Evolutionary conservation across 2,113 vertebrate genomes (phyloP), one percentile per base, ranked within the genome.

Genomic region (Gavialis gangeticus): DNA sequence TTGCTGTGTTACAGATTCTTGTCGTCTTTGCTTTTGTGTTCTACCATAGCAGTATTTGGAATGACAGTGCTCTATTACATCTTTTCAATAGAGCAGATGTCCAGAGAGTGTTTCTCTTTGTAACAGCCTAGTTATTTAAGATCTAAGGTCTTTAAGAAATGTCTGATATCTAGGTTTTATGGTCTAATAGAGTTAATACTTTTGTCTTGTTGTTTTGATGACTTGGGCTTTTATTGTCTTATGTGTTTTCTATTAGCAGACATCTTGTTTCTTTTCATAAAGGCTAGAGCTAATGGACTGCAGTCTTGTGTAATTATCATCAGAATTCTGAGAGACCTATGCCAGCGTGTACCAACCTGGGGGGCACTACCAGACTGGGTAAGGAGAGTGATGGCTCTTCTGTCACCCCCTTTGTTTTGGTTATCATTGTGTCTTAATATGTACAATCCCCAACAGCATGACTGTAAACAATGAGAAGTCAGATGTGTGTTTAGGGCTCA

Each of bases 261-360:
- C 25, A 1, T 13, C 6, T 10, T 64, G 22, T 69, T 60, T 84
- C 13, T 22, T 75, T 30, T 54, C 16, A 10, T 58, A 4, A 91
- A 99, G 98, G 98, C 98, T 37, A 98, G 98, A 22, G 98, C 98
- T 64, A 99, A 98, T 1, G 97, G 98, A 79, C 97, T 99, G 55
- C 98, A 99, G 96, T 98, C 98, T 6, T 99, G 98, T 64, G 98
- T 98, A 84, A 98, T 98, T 37, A 94, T 99, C 93, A 98, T 99
- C 84, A 92, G 98, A 57, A 95, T 99, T 76, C 91, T 99, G 58
- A 96, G 98, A 77, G 98, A 99, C 95, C 94, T 99, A 30, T 98
- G 98, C 89, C 98, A 97, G 78, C 97, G 98, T 1, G 97, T 98
- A 88, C 98, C 98, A 63, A 98, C 98, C 15, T 99, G 98, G 98